Base-by-base conservation (phyloP, 2,113 vertebrate species). In the Sula dactylatra region DNA sequence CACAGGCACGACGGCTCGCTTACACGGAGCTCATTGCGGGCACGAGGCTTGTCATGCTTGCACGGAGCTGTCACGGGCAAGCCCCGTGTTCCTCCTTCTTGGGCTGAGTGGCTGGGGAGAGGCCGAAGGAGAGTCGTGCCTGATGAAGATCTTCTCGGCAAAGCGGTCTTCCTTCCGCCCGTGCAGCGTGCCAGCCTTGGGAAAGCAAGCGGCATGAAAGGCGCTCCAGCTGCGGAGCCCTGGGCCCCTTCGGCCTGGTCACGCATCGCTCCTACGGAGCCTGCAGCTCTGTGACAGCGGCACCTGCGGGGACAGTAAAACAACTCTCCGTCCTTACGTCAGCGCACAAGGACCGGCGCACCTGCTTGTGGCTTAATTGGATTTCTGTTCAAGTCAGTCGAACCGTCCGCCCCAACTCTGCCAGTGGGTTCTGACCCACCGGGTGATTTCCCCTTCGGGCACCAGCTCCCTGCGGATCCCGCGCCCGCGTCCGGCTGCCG, bases 141-240 rank as follows among this genome's bases (percentile, higher is more conserved):
- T 25, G 25, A 59, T 24, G 7, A 22, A 16, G 34, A 44, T 24
- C 31, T 56, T 32, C 42, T 52, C 49, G 38, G n/a, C 25, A 74
- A 82, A 38, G 50, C 21, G 3, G 7, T n/a, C 19, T 27, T 20
- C 49, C 31, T 54, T 54, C 55, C 31, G 10, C 20, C 55, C 7
- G 65, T 7, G 44, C 9, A 8, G n/a, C 31, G 38, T 17, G 27
- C 47, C 21, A 32, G 1, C 27, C 18, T 3, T 17, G 22, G 38
- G 31, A 65, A 59, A 88, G 25, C 34, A 24, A 10, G 13, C 1
- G 7, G 32, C 21, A 11, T 9, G 50, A 26, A 40, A 70, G 50
- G 13, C 0, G 0, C 26, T 50, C 13, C 16, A 45, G 16, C 4
- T 12, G 21, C 34, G 6, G 47, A 49, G 21, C 29, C 25, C 42